Conservation (phyloP, 2,888 invertebrate genomes). For the Bembecia ichneumoniformis region DNA sequence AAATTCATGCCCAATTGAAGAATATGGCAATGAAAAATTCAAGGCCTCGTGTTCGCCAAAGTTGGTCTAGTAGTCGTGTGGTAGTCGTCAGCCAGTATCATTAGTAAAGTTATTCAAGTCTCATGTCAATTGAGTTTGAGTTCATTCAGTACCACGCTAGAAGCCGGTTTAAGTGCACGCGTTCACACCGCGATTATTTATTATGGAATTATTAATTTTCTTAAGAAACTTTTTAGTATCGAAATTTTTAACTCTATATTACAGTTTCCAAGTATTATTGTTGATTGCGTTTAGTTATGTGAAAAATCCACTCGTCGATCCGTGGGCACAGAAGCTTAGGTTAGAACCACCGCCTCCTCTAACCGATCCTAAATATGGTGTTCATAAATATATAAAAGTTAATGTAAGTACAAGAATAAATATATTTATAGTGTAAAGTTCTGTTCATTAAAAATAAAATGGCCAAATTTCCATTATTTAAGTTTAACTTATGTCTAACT, state of each 20-base stretch:
- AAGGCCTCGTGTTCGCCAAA: too few relatives aligned
- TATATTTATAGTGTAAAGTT: too few relatives aligned
- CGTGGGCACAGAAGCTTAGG: slow-evolving; percentile 45
- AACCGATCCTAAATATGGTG: slow-evolving; percentile 61
- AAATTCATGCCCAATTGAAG: too few relatives aligned
- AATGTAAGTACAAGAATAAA: slow-evolving; percentile 51
- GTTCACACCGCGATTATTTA: slow-evolving; percentile 1
- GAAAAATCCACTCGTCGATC: slow-evolving; percentile 38
- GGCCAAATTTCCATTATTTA: neutral
- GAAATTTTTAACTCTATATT: slow-evolving; percentile 33
- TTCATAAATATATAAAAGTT: slow-evolving; percentile 66
- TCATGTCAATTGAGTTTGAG: neutral
- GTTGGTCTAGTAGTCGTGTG: neutral
- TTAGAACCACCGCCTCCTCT: slow-evolving; percentile 59
- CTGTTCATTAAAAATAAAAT: neutral
- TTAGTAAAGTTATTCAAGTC: too few relatives aligned
- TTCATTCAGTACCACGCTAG: neutral
- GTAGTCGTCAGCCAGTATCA: neutral
- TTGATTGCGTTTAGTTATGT: slow-evolving; percentile 32
- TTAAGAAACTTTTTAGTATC: slow-evolving; percentile 26
- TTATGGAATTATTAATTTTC: slow-evolving; percentile 9
- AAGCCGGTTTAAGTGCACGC: neutral
- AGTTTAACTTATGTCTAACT: too few relatives aligned
- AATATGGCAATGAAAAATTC: too few relatives aligned
- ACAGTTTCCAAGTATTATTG: slow-evolving; percentile 23